Evolutionary conservation across 1,140 invertebrate genomes (phyloP), one percentile per base, ranked within the genome.

Genomic region (Hylyphantes graminicola): DNA sequence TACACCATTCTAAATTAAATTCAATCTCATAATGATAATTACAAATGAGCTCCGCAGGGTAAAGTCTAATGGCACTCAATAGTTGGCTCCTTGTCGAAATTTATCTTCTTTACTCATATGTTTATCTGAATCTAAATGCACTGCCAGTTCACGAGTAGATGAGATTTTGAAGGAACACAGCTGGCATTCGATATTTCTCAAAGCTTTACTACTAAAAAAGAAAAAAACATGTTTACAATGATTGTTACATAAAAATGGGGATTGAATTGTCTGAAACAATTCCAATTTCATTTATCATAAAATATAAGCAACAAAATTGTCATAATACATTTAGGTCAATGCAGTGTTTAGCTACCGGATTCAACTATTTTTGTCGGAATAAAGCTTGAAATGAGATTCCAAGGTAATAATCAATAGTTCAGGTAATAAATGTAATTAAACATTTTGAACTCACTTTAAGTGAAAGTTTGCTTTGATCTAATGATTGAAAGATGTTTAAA

Each of bases 111-210:
- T 78, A 15, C 9, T 13, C 21, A 50, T n/a, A 76, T 83, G 81
- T 7, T 54, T 48, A 35, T 61, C 15, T 7, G 73, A 77, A 13
- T 85, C 74, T 19, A 85, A 64, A 65, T 85, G 82, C 7, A 77
- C 7, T n/a, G 77, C 8, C 17, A 85, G 63, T 9, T 85, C 74
- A 63, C 74, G 50, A 8, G 61, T 19, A 35, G 17, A 61, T 0
- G 7, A 6, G 15, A 77, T 17, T 51, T 51, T 50, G 9, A 64
- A 8, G 17, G 35, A 59, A 35, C 82, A 85, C 63, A 85, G 64
- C 11, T 85, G 17, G 54, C 82, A 85, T 15, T 35, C 8, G 48
- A 55, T 73, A 5, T n/a, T 12, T 48, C 68, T n/a, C 8, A 15
- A 68, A 13, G 63, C 48, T 54, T 9, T 17, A 10, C 13, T 74